Base-by-base conservation (phyloP, 2,888 invertebrate genomes). In the Caenorhabditis doughertyi region DNA sequence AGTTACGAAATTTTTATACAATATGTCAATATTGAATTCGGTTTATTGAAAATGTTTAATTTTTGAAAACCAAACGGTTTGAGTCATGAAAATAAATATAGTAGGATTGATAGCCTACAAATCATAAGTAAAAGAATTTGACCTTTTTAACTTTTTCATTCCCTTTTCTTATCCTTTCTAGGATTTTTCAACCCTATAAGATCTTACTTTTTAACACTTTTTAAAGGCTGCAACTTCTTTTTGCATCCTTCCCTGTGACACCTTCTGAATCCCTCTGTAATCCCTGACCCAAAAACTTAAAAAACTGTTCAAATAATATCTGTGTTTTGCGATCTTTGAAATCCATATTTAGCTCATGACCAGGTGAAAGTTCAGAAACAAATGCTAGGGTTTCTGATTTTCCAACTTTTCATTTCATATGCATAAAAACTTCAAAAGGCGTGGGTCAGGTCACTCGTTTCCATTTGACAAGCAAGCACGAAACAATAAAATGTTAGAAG, bases 401-500 rank as follows among this genome's bases (percentile, higher is more conserved):
- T 18, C 29, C n/a, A 44, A n/a, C 27, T 44, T 29, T 47, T 51
- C 51, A 47, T 64, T 32, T 64, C 3, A 1, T 32, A 64, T 47
- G 29, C 44, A 47, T 64, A 32, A n/a, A 62, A 62, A 62, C 23
- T 55, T 32, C 16, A 23, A 55, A 42, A 18, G 18, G 47, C 32
- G 55, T 27, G 47, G 64, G 62, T 62, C 21, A 64, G 47, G 27
- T 64, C 64, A 64, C 32, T 64, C 27, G 13, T 18, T n/a, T n/a
- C n/a, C n/a, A n/a, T n/a, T n/a, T n/a, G n/a, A n/a, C n/a, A n/a
- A n/a, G n/a, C n/a, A n/a, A n/a, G 2, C 8, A 47, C 18, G 13
- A 44, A 47, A 47, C 64, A n/a, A 47, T 64, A 32, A 64, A 64
- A 64, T 16, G 42, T n/a, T n/a, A n/a, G n/a, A n/a, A n/a, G n/a